Evolutionary conservation across 2,888 invertebrate genomes (phyloP).

Genomic region (Melolontha melolontha): DNA sequence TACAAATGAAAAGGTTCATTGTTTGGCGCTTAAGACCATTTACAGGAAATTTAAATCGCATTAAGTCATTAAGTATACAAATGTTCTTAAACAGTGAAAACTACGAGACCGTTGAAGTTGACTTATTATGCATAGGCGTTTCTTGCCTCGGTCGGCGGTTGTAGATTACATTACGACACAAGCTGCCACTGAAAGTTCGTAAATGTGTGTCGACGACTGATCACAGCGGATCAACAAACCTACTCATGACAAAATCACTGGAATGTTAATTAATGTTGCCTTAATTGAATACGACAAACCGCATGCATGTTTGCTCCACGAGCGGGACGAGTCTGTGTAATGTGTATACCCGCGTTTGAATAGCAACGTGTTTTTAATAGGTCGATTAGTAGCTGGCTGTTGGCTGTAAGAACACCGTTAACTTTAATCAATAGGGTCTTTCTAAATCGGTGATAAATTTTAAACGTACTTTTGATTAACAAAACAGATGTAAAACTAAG

Average conservation of each 20-base stretch:
- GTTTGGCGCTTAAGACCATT: background rate
- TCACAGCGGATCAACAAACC: constrained; percentile 16
- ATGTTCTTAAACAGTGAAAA: background rate
- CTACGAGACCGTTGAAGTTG: background rate
- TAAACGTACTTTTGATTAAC: constrained; percentile 3
- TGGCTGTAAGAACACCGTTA: background rate
- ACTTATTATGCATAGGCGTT: background rate
- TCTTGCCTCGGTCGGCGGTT: background rate
- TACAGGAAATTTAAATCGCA: constrained; percentile 1
- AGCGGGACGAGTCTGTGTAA: background rate
- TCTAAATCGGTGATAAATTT: constrained; percentile 18
- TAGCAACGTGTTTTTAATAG: too few relatives aligned
- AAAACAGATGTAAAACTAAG: constrained; percentile 12
- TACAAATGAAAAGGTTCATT: constrained; percentile 25
- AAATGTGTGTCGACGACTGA: constrained; percentile 31
- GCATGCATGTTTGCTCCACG: background rate
- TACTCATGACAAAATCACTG: constrained; percentile 26
- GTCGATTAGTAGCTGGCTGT: too few relatives aligned
- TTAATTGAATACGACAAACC: constrained; percentile 19
- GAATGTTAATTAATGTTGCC: constrained; percentile 29
- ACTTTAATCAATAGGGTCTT: background rate
- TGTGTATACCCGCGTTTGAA: too few relatives aligned
- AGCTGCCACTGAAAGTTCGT: constrained; percentile 4
- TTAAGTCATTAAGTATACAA: constrained; percentile 7
- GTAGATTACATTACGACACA: constrained; percentile 8